Percentiles rank a stretch among this genome's conserved stretches.
Conservation (phyloP, 2,888 invertebrate species). For the Tethea ocularis region DNA sequence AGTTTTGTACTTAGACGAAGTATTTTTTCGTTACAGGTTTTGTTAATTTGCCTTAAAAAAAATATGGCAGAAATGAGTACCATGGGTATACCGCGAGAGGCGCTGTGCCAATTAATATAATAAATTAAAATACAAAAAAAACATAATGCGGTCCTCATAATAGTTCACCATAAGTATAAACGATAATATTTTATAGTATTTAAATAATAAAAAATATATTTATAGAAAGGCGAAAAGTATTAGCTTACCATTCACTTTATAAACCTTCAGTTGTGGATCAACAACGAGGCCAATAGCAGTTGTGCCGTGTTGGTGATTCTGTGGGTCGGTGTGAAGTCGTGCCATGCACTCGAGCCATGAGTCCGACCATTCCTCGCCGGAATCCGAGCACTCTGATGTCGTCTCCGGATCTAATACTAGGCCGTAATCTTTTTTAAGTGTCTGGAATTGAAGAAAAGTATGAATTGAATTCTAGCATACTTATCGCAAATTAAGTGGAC, state of each 20-base stretch:
- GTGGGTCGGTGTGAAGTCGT: constrained; percentile 87
- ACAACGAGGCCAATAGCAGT: constrained; percentile 88
- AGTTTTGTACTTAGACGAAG: constrained; percentile 12
- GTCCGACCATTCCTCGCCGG: constrained; percentile 73
- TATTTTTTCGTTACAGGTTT: too few relatives aligned
- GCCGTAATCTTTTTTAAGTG: constrained; percentile 39
- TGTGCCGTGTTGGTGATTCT: constrained; percentile 91
- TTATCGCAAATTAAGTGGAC: too few relatives aligned
- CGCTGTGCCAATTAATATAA: too few relatives aligned
- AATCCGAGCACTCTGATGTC: constrained; percentile 60
- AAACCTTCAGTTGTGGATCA: constrained; percentile 85
- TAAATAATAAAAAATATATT: too few relatives aligned
- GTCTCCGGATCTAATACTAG: constrained; percentile 55
- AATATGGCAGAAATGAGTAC: neutral
- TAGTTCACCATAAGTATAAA: too few relatives aligned
- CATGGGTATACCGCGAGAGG: too few relatives aligned
- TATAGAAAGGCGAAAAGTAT: too few relatives aligned
- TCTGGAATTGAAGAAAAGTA: constrained; percentile 36
- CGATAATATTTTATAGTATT: too few relatives aligned
- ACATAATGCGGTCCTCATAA: too few relatives aligned
- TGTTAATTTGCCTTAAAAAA: too few relatives aligned
- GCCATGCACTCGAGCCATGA: constrained; percentile 89
- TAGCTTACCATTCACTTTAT: constrained; percentile 74
- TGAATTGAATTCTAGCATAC: too few relatives aligned
- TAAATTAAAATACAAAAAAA: too few relatives aligned